Evolutionary conservation across 2,888 invertebrate genomes (phyloP), one percentile per base, ranked within the genome.

Genomic region (Rhabditoides inermis): DNA sequence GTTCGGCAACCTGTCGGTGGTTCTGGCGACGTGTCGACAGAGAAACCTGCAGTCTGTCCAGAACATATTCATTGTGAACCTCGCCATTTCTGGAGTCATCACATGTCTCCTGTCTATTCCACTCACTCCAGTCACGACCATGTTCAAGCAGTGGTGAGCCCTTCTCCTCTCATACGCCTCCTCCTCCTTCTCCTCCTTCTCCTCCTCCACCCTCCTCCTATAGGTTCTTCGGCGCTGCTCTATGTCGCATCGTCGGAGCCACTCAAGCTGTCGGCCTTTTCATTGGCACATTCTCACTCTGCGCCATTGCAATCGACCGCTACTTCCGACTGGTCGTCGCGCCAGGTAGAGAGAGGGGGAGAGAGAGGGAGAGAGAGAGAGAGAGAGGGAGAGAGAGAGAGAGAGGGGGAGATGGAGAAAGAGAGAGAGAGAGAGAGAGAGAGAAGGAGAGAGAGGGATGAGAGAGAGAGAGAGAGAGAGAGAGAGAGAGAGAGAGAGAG

Each of bases 231-330:
- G 94, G 94, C 0, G 83, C 84, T 26, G 81, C 85, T 0, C 82
- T 94, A 57, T 95, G 95, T 76, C 90, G 90, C 77, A 80, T 91
- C 69, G 87, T 90, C 62, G 87, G 91, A 53, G 90, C 87, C 79
- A 86, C 88, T 49, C 90, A 90, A 78, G 91, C 90, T 48, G 87
- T 89, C 73, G 90, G 90, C 77, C 90, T 95, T 65, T 94, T 94
- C 82, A 90, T 94, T 75, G 91, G 91, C 58, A 91, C 92, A 2
- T 82, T 94, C 70, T 94, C 94, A 6, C 83, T 95, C 60, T 92
- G 90, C 68, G 88, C 91, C 65, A 95, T 95, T 70, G 94, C 95
- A 50, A 86, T 94, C 56, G 94, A 95, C 81, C 84, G 94, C 53
- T 95, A 89, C 80, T 63, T 56, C 46, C 47, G 60, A 32, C 47